Base-by-base conservation (phyloP, 1,140 invertebrate species). In the Daktulosphaira vitifoliae region DNA sequence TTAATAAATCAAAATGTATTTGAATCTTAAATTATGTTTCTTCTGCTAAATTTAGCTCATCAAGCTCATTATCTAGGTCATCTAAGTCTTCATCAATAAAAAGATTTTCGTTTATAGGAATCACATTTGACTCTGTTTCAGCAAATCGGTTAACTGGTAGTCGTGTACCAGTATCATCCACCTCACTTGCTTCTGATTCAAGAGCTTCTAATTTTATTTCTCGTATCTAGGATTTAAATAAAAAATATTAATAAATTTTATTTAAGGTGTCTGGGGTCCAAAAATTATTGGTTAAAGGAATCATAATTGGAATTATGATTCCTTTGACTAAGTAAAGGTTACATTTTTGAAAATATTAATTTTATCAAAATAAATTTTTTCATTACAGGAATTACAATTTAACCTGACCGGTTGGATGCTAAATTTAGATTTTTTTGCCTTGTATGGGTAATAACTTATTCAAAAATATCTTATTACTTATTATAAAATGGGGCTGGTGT, bases 101-200 rank as follows among this genome's bases (percentile, higher is more conserved):
- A 4, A 98, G 81, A 75, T 95, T 91, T 77, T 97, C 93, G 77
- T 98, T 96, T 68, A 98, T 96, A 29, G 90, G 87, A 22, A 81
- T 77, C 13, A 73, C 74, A 39, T 70, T 73, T 33, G 65, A 68
- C 20, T 70, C 68, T 69, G 77, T 72, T 25, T 79, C 78, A 66
- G 78, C 77, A 65, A 79, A 68, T 26, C 78, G 71, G 70, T 78
- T 74, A 15, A 70, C 70, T 25, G 70, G 54, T 39, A 77, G 74
- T 39, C 77, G 71, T 38, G 81, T 81, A 68, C 79, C 79, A 50
- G 71, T 74, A 18, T 70, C 76, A 70, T 82, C 79, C 8, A 84
- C 83, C 79, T 91, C 88, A 59, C 79, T 78, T 46, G 82, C 85
- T 73, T 89, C 88, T 69, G 84, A 73, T 38, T 79, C 83, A 29